phyloP scores from a whole-genome alignment of 1,140 invertebrate genomes.

The Drosophila pachea region DNA sequence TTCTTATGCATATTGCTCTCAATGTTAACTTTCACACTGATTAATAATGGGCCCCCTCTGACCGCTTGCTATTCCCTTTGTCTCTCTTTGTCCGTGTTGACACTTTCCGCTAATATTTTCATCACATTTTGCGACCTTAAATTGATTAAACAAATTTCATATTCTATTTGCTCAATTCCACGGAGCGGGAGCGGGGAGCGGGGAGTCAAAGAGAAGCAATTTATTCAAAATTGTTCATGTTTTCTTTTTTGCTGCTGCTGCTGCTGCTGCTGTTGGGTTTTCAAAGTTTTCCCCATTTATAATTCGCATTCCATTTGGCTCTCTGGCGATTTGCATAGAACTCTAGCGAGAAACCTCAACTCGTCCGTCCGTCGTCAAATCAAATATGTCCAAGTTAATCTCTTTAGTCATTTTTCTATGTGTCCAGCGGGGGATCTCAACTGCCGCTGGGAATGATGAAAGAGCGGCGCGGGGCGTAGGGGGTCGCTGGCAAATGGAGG shows the following conservation, averaged over 20 bases:
- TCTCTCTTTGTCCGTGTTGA: not conserved
- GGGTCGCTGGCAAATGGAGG: not conserved
- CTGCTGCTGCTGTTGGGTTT: constrained; percentile 6
- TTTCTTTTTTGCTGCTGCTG: not conserved
- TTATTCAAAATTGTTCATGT: constrained; percentile 22
- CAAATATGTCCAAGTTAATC: constrained; percentile 38
- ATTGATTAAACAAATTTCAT: not conserved
- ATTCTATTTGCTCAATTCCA: constrained; percentile 14
- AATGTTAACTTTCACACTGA: not conserved
- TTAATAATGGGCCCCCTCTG: not conserved
- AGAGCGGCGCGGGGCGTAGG: not conserved
- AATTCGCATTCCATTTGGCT: not conserved
- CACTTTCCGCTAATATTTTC: not conserved
- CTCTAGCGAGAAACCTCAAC: not conserved
- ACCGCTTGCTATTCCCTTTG: not conserved
- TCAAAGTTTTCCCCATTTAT: constrained; percentile 12
- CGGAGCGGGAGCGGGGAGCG: not conserved
- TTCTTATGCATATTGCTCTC: not conserved
- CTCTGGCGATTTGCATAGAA: constrained; percentile 24
- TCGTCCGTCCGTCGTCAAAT: constrained; percentile 4
- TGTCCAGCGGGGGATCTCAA: not conserved
- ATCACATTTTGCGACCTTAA: constrained; percentile 2
- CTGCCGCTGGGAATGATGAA: not conserved
- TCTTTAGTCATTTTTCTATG: constrained; percentile 30
- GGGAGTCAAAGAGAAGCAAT: not conserved